Evolutionary conservation across 2,113 vertebrate species (phyloP), one percentile per base, ranked within the genome.

Genomic region (Platysteira castanea): DNA sequence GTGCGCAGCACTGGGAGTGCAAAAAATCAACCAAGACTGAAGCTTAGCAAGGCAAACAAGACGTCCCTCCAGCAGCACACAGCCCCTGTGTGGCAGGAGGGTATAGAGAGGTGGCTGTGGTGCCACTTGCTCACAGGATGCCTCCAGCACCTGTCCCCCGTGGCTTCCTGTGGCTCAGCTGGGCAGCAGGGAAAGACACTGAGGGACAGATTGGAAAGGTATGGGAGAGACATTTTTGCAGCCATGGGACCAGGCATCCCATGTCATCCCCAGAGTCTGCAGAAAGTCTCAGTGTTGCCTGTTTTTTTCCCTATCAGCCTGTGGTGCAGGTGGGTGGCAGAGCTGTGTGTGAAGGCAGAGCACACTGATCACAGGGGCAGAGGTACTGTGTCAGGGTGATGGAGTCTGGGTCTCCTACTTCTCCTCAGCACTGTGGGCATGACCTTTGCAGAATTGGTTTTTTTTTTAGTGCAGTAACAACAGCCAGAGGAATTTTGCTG

Each of bases 111-210:
- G 15, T 7, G 18, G 22, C 56, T 5, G 1, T 2, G 1, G 7
- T 76, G 35, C 39, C 67, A 59, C 41, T 9, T 50, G 41, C n/a
- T 64, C 7, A 0, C 28, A 56, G 41, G 33, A 30, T 71, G 11
- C 30, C 46, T 60, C 33, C 3, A 3, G 20, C 17, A 68, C 15
- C 1, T 0, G 4, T n/a, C 4, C 33, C 15, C 13, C 1, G 0
- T 50, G 30, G 3, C 26, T 39, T 24, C 41, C 22, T 30, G 18
- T 3, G 2, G 5, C 23, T 37, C 8, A 3, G 19, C 18, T 81
- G 14, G 31, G 26, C 61, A 90, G 26, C 26, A 35, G 6, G 23
- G 9, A 89, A 65, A 63, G 14, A 15, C 31, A 15, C 5, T 11
- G 15, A 28, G 15, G 28, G 11, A 57, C 18, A 70, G n/a, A 42